Percentiles rank a stretch among this genome's conserved stretches.
Conservation (phyloP, 2,888 invertebrate species). For the Nemapogon koenigi region DNA sequence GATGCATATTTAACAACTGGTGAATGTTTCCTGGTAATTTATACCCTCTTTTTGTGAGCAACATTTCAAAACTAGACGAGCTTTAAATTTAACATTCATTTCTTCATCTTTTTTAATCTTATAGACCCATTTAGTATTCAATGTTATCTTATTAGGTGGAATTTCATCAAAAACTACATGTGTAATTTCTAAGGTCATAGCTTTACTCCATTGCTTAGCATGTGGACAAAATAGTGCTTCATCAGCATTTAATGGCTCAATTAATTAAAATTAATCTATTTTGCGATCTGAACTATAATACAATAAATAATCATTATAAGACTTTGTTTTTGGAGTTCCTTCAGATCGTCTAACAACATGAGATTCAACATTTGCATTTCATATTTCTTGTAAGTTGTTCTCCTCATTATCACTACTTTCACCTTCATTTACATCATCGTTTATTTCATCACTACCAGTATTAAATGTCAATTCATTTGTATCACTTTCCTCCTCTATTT, state of each 20-base stretch:
- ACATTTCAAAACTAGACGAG: constrained; percentile 21
- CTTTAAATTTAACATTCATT: constrained; percentile 10
- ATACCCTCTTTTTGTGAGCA: constrained; percentile 17
- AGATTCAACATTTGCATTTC: too few relatives aligned
- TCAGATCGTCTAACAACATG: too few relatives aligned
- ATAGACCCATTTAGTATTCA: constrained; percentile 6
- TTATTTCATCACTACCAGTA: too few relatives aligned
- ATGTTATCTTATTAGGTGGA: constrained; percentile 3
- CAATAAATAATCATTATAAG: too few relatives aligned
- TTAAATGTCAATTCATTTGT: too few relatives aligned
- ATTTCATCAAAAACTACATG: constrained; percentile 1
- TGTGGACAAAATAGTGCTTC: constrained; percentile 4
- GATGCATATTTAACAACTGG: constrained; percentile 15
- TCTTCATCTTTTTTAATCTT: constrained; percentile 4
- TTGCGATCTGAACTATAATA: too few relatives aligned
- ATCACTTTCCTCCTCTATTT: too few relatives aligned
- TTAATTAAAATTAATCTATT: not conserved
- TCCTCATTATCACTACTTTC: too few relatives aligned
- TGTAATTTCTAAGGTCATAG: constrained; percentile 6
- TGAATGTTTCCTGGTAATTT: constrained; percentile 14
- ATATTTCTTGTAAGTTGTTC: too few relatives aligned
- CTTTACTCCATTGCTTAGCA: constrained; percentile 7
- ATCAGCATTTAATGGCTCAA: constrained; percentile 4
- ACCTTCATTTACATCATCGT: too few relatives aligned
- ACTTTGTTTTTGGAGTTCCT: too few relatives aligned